Base-by-base conservation (phyloP, 2,888 invertebrate species). In the Hemistola chrysoprasaria region DNA sequence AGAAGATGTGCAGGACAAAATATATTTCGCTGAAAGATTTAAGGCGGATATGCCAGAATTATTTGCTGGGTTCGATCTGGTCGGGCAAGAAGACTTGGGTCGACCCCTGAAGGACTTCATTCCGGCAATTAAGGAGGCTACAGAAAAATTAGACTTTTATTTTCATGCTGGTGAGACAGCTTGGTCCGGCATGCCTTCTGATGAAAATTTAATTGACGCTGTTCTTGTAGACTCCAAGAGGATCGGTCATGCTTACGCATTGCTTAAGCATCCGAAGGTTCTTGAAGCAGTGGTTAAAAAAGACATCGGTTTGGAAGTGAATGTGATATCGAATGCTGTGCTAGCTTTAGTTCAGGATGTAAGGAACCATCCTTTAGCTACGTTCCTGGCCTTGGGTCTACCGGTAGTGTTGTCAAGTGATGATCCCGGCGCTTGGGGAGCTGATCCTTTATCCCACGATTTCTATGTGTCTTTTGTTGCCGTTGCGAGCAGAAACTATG, bases 81-180 rank as follows among this genome's bases (percentile, higher is more conserved):
- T 95, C 0, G 95, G 95, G 0, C 94, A 94, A 59, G 96, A 96
- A 70, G 95, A 96, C 59, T 70, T 88, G 44, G 95, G 95, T 0
- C 78, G 84, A 10, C 91, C 94, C 0, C 73, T 95, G 0, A 61
- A 78, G 6, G 88, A 92, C 8, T 94, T 92, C 49, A 71, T 91
- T 0, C 85, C 92, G 0, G 70, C 90, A 34, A 63, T 95, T 11
- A 59, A 85, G 7, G 68, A 80, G 22, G 72, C 90, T 1, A 87
- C 90, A 23, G 74, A 86, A 0, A 73, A 90, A 1, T 79, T 95
- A 7, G 86, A 92, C 29, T 93, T 91, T 57, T 95, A 92, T 61
- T 94, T 95, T 53, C 95, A 96, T 64, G 94, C 94, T 0, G 96
- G 95, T 0, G 95, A 96, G 76, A 95, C 95, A 0, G 92, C 93